Conservation (phyloP, 2,888 invertebrate genomes). For the Caenorhabditis sp. region DNA sequence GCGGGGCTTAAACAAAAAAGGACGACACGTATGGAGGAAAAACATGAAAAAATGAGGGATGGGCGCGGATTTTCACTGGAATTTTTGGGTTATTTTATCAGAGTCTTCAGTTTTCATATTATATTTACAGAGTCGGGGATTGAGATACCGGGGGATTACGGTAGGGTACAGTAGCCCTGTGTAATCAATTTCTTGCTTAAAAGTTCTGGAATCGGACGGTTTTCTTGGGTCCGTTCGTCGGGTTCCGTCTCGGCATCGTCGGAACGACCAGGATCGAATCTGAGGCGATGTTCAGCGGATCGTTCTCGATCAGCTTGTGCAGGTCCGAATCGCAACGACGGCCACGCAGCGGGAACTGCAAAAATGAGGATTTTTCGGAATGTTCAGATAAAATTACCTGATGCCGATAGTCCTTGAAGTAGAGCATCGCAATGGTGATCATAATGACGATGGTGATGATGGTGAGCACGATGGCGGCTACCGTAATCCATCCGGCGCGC, state of each 20-base stretch:
- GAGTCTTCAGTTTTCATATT: too few relatives aligned
- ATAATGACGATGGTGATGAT: slow-evolving; percentile 72
- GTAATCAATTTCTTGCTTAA: too few relatives aligned
- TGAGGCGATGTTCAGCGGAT: slow-evolving; percentile 39
- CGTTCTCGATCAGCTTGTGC: slow-evolving; percentile 61
- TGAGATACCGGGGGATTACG: too few relatives aligned
- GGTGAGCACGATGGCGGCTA: slow-evolving; percentile 74
- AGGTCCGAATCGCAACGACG: slow-evolving; percentile 58
- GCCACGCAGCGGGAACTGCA: slow-evolving; percentile 40
- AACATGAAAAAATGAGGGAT: too few relatives aligned
- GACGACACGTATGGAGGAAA: too few relatives aligned
- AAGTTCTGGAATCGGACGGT: slow-evolving; percentile 25
- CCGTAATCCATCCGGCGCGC: slow-evolving; percentile 73
- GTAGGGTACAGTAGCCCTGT: too few relatives aligned
- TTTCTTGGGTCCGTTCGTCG: slow-evolving; percentile 13
- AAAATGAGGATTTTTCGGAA: not conserved
- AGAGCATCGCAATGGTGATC: slow-evolving; percentile 72
- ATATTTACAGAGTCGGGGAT: too few relatives aligned
- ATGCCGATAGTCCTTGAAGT: slow-evolving; percentile 72
- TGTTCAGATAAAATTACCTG: slow-evolving; percentile 21
- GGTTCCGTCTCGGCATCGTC: slow-evolving; percentile 25
- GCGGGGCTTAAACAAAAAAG: too few relatives aligned
- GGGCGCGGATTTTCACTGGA: too few relatives aligned
- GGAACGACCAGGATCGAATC: slow-evolving; percentile 37
- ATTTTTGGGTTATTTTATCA: too few relatives aligned